These are phyloP conservation scores for Tapirus indicus DNA, from an alignment of 2,797 vertebrate genomes.

Conservation along the genomic window DNA sequence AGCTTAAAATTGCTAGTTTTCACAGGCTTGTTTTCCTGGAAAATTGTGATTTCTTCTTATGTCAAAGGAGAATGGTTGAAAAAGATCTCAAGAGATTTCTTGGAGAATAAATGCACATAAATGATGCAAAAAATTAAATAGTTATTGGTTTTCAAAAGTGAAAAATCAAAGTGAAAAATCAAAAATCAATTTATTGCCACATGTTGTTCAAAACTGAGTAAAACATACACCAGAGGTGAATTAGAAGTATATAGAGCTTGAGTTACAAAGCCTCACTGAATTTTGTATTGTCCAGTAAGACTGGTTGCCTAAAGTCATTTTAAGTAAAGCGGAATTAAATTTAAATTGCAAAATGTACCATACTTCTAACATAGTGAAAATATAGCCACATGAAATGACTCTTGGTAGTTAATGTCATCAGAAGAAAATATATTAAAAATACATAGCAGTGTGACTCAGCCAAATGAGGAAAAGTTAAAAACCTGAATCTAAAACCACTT, in stretches of 20 bases:
- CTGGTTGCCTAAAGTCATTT: neutral
- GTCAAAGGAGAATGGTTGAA: neutral
- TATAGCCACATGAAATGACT: neutral
- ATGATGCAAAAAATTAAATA: neutral
- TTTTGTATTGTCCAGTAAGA: neutral
- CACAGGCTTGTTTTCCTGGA: neutral
- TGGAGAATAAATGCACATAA: neutral
- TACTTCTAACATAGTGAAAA: slow-evolving; percentile 39
- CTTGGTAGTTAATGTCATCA: slow-evolving; percentile 24
- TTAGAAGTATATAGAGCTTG: neutral
- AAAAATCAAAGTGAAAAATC: slow-evolving; percentile 64
- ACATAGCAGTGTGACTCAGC: neutral
- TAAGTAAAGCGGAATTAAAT: slow-evolving; percentile 28
- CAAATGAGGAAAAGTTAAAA: slow-evolving; percentile 36
- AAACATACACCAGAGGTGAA: slow-evolving; percentile 10
- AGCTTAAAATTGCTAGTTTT: slow-evolving; percentile 52
- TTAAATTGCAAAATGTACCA: slow-evolving; percentile 30
- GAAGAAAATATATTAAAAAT: slow-evolving; percentile 2
- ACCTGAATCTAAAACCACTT: neutral
- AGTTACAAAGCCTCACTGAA: neutral
- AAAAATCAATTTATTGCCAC: neutral
- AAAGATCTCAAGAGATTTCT: neutral
- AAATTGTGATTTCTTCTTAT: slow-evolving; percentile 35
- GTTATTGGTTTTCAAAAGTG: neutral
- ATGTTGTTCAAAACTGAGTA: slow-evolving; percentile 10